Base-by-base conservation (phyloP, 2,113 vertebrate genomes). In the Osmerus eperlanus region DNA sequence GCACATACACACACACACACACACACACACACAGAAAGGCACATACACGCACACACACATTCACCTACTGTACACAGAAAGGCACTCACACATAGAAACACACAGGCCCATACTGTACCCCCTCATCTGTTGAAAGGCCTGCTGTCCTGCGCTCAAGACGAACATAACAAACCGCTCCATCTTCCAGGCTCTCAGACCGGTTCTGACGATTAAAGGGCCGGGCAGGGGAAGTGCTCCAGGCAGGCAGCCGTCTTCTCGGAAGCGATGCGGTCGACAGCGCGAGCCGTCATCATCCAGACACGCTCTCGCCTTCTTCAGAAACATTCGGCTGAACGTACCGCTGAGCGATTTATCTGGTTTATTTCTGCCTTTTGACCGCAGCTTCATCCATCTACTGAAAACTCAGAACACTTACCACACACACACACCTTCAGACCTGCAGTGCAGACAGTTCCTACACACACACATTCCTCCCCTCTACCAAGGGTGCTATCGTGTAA, bases 401-500 rank as follows among this genome's bases (percentile, higher is more conserved):
- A 7, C 7, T 41, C 6, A 41, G 36, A 71, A 77, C 84, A 87
- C 29, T 36, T 29, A 68, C 41, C 41, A 52, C 65, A 52, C 65
- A 70, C 11, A 67, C 67, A 36, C 72, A 55, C 18, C 1, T 14
- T 28, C n/a, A 32, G 29, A 32, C 3, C 29, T 32, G 5, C 5
- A 5, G 29, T 32, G 29, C 29, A 32, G 29, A 32, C 29, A 32
- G 29, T 4, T 32, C 29, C 29, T 32, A 32, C 29, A 32, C 29
- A 4, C 21, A 66, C 13, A 8, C 78, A 73, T 66, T 82, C 70
- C 65, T 72, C 61, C 71, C 68, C 74, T 72, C n/a, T 41, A 14
- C 81, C 82, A 63, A 83, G 80, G 85, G 78, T 76, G 83, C 83
- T 85, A 89, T 90, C 84, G 81, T 82, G 81, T 89, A 86, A 88